Evolutionary conservation across 2,888 invertebrate genomes (phyloP).

Genomic region (Tenthredo notha): DNA sequence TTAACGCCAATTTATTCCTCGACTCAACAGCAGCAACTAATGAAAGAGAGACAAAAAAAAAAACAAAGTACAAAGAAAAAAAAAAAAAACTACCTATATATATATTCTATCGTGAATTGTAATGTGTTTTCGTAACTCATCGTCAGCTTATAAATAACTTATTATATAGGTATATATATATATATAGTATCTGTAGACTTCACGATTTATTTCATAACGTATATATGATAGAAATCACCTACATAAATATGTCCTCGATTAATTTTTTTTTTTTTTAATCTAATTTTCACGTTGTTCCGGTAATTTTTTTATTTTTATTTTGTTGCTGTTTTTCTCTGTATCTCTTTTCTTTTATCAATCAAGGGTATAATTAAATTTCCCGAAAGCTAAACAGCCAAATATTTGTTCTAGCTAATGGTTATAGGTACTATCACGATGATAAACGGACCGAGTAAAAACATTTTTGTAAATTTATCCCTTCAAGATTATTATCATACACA

Average conservation of each 20-base stretch:
- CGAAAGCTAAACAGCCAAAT: background rate
- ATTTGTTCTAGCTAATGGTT: background rate
- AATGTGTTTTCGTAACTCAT: conserved; percentile 12
- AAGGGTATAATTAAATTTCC: background rate
- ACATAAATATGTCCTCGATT: background rate
- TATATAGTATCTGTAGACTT: background rate
- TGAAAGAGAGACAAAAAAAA: background rate
- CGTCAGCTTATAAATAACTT: background rate
- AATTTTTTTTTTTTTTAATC: background rate
- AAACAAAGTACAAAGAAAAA: background rate
- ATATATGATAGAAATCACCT: no score
- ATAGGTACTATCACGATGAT: background rate
- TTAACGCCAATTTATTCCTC: background rate
- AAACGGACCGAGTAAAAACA: background rate
- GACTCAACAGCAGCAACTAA: background rate
- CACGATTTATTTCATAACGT: background rate
- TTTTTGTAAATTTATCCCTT: background rate
- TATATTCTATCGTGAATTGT: background rate
- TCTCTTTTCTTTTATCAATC: background rate
- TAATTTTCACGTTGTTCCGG: background rate
- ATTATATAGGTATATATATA: background rate
- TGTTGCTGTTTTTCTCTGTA: background rate
- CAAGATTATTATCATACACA: background rate
- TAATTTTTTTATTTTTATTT: background rate
- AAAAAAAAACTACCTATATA: background rate